Evolutionary conservation across 2,888 invertebrate species (phyloP).

Genomic region (Hirtodrosophila histrioides): DNA sequence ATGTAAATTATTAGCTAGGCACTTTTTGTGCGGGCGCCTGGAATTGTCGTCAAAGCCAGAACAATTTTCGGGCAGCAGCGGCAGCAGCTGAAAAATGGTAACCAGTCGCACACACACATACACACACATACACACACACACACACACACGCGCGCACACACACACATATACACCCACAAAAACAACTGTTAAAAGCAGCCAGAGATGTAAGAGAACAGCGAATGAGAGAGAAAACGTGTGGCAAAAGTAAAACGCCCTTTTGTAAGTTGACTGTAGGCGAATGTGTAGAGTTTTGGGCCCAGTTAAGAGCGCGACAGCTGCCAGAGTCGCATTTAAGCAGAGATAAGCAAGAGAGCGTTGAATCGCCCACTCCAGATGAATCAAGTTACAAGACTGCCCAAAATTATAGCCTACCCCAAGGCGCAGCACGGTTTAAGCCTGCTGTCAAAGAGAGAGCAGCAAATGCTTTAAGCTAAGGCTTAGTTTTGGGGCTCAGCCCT

Average conservation of each 20-base stretch:
- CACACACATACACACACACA: constrained; percentile 3
- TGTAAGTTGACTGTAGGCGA: constrained; percentile 34
- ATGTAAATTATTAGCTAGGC: constrained; percentile 82
- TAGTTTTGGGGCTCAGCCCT: constrained; percentile 10
- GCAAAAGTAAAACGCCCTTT: constrained; percentile 75
- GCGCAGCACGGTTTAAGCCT: not conserved
- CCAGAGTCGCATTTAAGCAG: too few species aligned
- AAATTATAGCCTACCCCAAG: constrained; percentile 8
- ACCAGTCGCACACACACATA: constrained; percentile 18
- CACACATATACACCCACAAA: constrained; percentile 2
- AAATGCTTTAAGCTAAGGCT: too few species aligned
- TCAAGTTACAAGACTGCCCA: not conserved
- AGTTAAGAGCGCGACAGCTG: constrained; percentile 27
- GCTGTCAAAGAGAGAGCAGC: not conserved
- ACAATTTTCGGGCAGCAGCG: constrained; percentile 34
- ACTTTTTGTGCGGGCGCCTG: constrained; percentile 72
- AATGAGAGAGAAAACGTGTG: constrained; percentile 25
- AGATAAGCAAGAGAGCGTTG: constrained; percentile 1
- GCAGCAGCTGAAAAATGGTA: constrained; percentile 62
- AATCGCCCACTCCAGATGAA: not conserved
- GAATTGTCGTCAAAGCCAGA: constrained; percentile 67
- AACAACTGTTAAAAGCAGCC: constrained; percentile 22
- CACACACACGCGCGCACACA: constrained; percentile 1
- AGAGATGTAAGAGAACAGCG: constrained; percentile 35
- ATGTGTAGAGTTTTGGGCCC: constrained; percentile 35